A percentile compares a stretch with the other conserved stretches of the same genome.
Evolutionary conservation across 1,140 invertebrate species (phyloP).

Genomic region (Rhizoglyphus robini): DNA sequence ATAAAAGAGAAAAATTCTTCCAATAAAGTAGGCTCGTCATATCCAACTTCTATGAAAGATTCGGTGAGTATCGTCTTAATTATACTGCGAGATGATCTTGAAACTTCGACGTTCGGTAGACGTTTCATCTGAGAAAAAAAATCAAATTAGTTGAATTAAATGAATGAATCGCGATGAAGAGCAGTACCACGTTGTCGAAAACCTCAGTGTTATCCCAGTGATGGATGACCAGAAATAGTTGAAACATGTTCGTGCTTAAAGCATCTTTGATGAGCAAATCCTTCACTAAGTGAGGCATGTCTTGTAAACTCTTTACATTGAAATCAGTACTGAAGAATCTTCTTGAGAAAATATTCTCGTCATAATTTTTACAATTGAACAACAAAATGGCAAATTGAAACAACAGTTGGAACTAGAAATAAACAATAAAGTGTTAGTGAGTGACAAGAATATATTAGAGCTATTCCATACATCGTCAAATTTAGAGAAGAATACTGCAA

Average conservation of each 20-base stretch:
- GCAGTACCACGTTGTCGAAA: background rate
- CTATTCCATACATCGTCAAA: background rate
- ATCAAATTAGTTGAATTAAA: background rate
- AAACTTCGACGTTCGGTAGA: background rate
- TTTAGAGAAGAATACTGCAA: background rate
- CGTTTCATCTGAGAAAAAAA: background rate
- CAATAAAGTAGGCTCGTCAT: background rate
- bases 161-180: background rate
- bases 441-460: background rate
- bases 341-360: background rate
- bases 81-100: too few relatives aligned
- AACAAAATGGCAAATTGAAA: background rate
- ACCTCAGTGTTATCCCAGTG: background rate
- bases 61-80: too few relatives aligned
- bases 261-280: background rate
- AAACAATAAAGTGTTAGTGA: background rate
- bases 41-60: background rate
- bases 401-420: background rate
- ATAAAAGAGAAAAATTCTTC: background rate
- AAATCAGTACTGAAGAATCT: background rate
- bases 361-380: conserved; percentile 4
- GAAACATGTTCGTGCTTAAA: background rate
- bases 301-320: background rate
- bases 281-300: background rate
- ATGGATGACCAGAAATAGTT: background rate